phyloP scores from a whole-genome alignment of 1,140 invertebrate genomes.

The Drosophila triauraria region DNA sequence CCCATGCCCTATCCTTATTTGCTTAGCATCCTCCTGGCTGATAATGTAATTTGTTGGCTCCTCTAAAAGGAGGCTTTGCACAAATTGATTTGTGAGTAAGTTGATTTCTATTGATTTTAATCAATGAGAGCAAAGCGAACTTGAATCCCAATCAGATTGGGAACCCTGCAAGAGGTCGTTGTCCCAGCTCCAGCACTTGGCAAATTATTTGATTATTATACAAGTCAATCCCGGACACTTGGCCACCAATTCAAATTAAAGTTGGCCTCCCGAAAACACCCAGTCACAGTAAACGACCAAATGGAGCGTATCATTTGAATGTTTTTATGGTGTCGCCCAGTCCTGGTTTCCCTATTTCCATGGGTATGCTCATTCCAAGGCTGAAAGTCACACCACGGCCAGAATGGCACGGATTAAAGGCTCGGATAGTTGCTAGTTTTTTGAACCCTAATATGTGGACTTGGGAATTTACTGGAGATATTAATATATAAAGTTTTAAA shows the following conservation, averaged over 20 bases:
- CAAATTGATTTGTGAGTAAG: slow-evolving; percentile 74
- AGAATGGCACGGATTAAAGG: slow-evolving; percentile 13
- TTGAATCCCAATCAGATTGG: slow-evolving; percentile 3
- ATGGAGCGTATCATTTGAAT: slow-evolving; percentile 71
- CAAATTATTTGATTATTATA: slow-evolving; percentile 52
- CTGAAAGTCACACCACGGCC: not conserved
- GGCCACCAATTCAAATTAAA: slow-evolving; percentile 50
- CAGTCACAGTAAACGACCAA: slow-evolving; percentile 37
- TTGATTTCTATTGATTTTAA: slow-evolving; percentile 75
- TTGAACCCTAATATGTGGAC: not conserved
- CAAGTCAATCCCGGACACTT: slow-evolving; percentile 35
- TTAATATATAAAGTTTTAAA: not conserved
- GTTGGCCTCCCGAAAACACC: slow-evolving; percentile 7
- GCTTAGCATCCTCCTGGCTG: slow-evolving; percentile 33
- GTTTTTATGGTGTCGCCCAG: slow-evolving; percentile 15
- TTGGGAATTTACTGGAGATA: not conserved
- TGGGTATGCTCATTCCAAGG: not conserved
- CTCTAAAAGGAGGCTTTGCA: slow-evolving; percentile 6
- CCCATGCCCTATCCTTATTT: slow-evolving; percentile 16
- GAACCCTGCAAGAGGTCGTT: slow-evolving; percentile 3
- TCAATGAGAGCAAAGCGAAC: slow-evolving; percentile 44
- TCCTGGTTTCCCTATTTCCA: not conserved
- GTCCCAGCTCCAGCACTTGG: slow-evolving; percentile 6
- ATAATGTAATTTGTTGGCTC: slow-evolving; percentile 38
- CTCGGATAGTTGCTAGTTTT: not conserved